These are phyloP conservation scores for Linnaemya tessellans DNA, from an alignment of 2,888 invertebrate species.

Conservation along the genomic window DNA sequence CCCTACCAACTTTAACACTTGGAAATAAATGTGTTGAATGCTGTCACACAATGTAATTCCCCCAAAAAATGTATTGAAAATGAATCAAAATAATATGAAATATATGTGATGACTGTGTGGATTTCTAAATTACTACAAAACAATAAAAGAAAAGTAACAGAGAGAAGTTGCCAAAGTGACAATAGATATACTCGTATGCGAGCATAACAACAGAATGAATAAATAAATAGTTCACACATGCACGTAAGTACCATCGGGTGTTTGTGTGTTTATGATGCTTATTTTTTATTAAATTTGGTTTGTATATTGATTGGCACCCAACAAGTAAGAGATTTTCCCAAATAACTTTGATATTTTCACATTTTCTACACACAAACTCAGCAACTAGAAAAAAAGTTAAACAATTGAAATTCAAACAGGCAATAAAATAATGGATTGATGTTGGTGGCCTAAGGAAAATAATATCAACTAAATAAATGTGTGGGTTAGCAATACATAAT, in stretches of 20 bases:
- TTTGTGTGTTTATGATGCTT: background rate
- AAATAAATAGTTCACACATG: slow-evolving; percentile 34
- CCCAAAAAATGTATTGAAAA: slow-evolving; percentile 52
- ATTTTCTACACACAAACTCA: slow-evolving; percentile 19
- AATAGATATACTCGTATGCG: slow-evolving; percentile 16
- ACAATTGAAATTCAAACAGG: slow-evolving; percentile 13
- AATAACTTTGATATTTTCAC: slow-evolving; percentile 32
- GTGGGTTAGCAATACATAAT: background rate
- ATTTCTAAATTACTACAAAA: slow-evolving; percentile 18
- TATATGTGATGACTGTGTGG: slow-evolving; percentile 29
- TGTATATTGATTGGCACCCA: background rate
- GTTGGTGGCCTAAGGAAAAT: background rate
- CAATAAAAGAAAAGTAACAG: slow-evolving; percentile 29
- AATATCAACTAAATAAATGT: background rate
- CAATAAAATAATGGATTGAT: slow-evolving; percentile 7
- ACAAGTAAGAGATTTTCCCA: background rate
- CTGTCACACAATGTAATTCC: slow-evolving; percentile 36
- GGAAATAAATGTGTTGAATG: slow-evolving; percentile 1
- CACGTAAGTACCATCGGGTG: background rate
- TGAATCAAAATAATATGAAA: slow-evolving; percentile 40
- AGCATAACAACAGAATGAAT: slow-evolving; percentile 21
- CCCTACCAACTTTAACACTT: slow-evolving; percentile 65
- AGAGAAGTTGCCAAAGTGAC: slow-evolving; percentile 26
- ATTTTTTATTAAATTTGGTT: slow-evolving; percentile 14
- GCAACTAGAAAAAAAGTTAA: background rate